Evolutionary conservation across 2,113 vertebrate genomes (phyloP).

Genomic region (Papio anubis): DNA sequence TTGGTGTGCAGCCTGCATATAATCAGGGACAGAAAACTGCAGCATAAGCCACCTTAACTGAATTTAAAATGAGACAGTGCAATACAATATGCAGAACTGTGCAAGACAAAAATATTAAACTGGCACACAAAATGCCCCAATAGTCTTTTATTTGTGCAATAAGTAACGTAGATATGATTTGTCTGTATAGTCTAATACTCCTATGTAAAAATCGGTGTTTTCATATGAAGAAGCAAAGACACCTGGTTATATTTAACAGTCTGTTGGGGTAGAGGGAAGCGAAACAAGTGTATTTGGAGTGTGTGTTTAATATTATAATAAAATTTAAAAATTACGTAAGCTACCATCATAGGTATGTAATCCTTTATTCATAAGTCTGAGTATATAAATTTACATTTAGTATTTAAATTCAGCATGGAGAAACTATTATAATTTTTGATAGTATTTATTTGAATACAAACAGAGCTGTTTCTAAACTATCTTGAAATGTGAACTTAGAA

Average conservation of each 20-base stretch:
- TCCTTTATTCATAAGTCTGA: neutral
- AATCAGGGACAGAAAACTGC: conserved; percentile 57
- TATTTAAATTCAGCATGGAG: neutral
- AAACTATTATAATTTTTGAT: neutral
- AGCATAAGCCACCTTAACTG: conserved; percentile 11
- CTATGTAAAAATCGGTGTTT: neutral
- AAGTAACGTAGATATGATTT: neutral
- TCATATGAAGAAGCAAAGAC: neutral
- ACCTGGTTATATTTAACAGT: neutral
- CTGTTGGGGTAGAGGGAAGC: neutral
- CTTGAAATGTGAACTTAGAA: neutral
- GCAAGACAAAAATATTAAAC: neutral
- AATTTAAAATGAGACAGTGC: conserved; percentile 65
- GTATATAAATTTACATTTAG: neutral
- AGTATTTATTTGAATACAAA: neutral
- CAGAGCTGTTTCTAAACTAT: neutral
- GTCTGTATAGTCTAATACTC: neutral
- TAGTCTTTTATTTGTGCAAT: neutral
- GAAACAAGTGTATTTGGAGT: neutral
- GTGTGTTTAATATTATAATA: neutral
- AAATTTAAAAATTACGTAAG: neutral
- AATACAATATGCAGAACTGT: neutral
- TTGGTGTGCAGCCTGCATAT: conserved; percentile 55
- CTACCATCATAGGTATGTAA: neutral
- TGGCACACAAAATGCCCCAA: neutral